These are phyloP conservation scores for Oreochromis spilurus DNA, from an alignment of 2,113 vertebrate genomes.

Conservation along the genomic window DNA sequence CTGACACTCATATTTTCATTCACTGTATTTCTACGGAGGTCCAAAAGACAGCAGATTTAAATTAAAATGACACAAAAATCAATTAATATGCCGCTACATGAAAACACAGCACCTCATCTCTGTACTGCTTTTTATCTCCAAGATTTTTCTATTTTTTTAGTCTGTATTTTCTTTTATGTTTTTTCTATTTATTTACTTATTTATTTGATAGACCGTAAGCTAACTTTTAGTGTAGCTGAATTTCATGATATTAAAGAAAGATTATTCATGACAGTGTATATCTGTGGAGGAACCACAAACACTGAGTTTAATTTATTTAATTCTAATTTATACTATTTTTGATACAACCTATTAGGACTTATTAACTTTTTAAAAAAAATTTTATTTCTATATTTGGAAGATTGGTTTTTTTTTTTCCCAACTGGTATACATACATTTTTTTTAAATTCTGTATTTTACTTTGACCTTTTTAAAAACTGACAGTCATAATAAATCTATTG, in stretches of 20 bases:
- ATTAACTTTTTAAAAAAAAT: not conserved
- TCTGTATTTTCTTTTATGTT: not conserved
- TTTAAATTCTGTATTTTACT: not conserved
- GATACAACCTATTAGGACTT: not conserved
- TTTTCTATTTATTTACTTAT: not conserved
- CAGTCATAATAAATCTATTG: not conserved
- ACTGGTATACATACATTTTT: too few species aligned
- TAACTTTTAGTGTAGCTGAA: too few species aligned
- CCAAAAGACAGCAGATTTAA: not conserved
- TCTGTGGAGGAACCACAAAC: not conserved
- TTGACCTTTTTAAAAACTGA: not conserved
- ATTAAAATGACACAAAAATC: not conserved
- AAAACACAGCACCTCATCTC: not conserved
- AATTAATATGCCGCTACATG: not conserved
- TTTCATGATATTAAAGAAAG: not conserved
- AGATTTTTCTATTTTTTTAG: not conserved
- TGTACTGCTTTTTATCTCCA: not conserved
- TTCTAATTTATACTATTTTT: not conserved
- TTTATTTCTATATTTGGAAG: not conserved
- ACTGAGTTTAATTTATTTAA: not conserved
- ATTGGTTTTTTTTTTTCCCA: accelerated
- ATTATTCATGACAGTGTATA: not conserved
- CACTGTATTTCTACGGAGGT: not conserved
- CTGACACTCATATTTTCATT: not conserved
- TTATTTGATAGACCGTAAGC: not conserved